Evolutionary conservation across 2,797 vertebrate species (phyloP).

Genomic region (Arctocebus calabarensis): DNA sequence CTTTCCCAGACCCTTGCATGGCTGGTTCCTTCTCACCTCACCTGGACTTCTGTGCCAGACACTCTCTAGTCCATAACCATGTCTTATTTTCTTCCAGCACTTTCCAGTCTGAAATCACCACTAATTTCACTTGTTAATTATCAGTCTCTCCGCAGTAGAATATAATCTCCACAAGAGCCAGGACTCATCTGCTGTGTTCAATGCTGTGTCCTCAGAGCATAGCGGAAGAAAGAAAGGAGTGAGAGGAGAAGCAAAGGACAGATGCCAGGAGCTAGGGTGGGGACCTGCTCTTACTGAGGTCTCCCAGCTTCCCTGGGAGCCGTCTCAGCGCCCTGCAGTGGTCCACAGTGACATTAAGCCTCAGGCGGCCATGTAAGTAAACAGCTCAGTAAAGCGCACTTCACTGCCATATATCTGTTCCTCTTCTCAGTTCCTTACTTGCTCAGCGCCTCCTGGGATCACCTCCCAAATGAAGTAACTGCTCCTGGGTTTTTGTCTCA

Average conservation of each 20-base stretch:
- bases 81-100: not conserved
- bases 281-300: not conserved
- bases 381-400: not conserved
- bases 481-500: not conserved
- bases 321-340: not conserved
- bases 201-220: not conserved
- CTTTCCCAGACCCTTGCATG: not conserved
- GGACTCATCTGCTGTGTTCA: not conserved
- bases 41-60: not conserved
- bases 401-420: accelerated
- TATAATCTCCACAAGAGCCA: not conserved
- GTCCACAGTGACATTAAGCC: too few species aligned
- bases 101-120: not conserved
- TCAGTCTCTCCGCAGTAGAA: not conserved
- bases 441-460: not conserved
- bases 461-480: not conserved
- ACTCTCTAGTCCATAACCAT: not conserved
- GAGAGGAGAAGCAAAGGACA: not conserved
- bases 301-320: not conserved
- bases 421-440: not conserved
- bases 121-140: not conserved
- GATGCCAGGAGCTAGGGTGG: not conserved
- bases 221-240: not conserved
- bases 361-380: not conserved
- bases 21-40: not conserved